These are phyloP conservation scores for Apocrypta bakeri DNA, from an alignment of 1,140 invertebrate species.

Conservation along the genomic window DNA sequence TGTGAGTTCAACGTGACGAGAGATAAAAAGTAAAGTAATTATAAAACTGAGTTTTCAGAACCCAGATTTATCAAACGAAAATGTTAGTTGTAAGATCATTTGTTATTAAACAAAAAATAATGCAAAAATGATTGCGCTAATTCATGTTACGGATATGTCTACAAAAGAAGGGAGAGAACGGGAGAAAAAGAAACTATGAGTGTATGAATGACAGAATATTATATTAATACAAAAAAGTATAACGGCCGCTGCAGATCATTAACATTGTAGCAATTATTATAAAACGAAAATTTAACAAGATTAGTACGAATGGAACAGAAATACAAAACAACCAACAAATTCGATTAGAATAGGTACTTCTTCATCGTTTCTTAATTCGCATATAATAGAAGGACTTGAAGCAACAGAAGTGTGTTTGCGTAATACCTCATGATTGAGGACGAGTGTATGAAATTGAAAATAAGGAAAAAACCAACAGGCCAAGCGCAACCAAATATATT, in stretches of 20 bases:
- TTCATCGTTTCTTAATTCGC: slow-evolving; percentile 23
- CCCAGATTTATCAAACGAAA: slow-evolving; percentile 38
- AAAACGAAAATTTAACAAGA: slow-evolving; percentile 45
- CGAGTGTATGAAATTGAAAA: slow-evolving; percentile 21
- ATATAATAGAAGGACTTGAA: slow-evolving; percentile 23
- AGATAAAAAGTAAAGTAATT: slow-evolving; percentile 27
- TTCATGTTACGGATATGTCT: slow-evolving; percentile 22
- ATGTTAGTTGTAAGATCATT: slow-evolving; percentile 48
- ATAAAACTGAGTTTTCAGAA: slow-evolving; percentile 39
- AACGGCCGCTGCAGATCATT: neutral
- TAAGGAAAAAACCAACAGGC: neutral
- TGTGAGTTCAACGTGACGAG: slow-evolving; percentile 30
- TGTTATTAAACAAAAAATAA: slow-evolving; percentile 49
- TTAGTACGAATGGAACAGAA: slow-evolving; percentile 32
- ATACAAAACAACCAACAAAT: slow-evolving; percentile 23
- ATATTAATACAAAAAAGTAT: slow-evolving; percentile 18
- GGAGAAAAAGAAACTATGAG: slow-evolving; percentile 11
- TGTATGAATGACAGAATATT: neutral
- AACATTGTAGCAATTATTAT: slow-evolving; percentile 45
- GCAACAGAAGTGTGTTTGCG: slow-evolving; percentile 30
- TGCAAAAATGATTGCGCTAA: slow-evolving; percentile 15
- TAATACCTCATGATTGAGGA: neutral
- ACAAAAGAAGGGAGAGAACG: neutral
- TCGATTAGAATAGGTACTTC: slow-evolving; percentile 25
- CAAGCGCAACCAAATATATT: slow-evolving; percentile 49